These are phyloP conservation scores for Dinoponera quadriceps DNA, from an alignment of 1,140 invertebrate species.

Conservation along the genomic window DNA sequence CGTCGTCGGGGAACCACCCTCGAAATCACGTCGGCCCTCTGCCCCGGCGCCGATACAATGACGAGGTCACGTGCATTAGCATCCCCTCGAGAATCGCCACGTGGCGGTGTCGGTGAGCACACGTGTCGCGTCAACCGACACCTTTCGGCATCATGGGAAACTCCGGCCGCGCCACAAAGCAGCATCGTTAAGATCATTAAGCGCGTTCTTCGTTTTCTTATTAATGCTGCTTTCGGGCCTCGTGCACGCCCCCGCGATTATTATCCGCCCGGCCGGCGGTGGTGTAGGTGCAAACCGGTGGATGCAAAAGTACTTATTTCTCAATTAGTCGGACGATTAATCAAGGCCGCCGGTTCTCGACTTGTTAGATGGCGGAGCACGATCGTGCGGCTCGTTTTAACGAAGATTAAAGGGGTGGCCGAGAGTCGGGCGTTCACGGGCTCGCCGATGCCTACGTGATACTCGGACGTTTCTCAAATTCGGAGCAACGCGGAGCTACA, in stretches of 20 bases:
- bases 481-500: slow-evolving; percentile 7
- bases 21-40: slow-evolving; percentile 68
- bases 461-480: slow-evolving; percentile 25
- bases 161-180: slow-evolving; percentile 13
- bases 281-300: slow-evolving; percentile 29
- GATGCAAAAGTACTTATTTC: slow-evolving; percentile 72
- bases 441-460: slow-evolving; percentile 13
- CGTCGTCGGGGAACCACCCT: slow-evolving; percentile 37
- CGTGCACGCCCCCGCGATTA: slow-evolving; percentile 40
- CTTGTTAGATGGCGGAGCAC: slow-evolving; percentile 34
- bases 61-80: slow-evolving; percentile 75
- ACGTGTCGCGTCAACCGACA: slow-evolving; percentile 72
- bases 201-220: slow-evolving; percentile 53
- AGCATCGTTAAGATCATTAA: slow-evolving; percentile 57
- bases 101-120: slow-evolving; percentile 68
- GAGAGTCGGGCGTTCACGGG: slow-evolving; percentile 18
- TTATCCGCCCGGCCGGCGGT: slow-evolving; percentile 7
- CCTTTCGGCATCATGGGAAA: slow-evolving; percentile 73
- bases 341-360: slow-evolving; percentile 60
- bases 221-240: slow-evolving; percentile 23
- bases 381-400: slow-evolving; percentile 69
- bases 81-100: slow-evolving; percentile 67
- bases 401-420: slow-evolving; percentile 72
- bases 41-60: slow-evolving; percentile 70
- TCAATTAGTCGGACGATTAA: slow-evolving; percentile 74